phyloP scores from a whole-genome alignment of 2,113 vertebrate genomes.

The Stomatorhinus ivindoensis region DNA sequence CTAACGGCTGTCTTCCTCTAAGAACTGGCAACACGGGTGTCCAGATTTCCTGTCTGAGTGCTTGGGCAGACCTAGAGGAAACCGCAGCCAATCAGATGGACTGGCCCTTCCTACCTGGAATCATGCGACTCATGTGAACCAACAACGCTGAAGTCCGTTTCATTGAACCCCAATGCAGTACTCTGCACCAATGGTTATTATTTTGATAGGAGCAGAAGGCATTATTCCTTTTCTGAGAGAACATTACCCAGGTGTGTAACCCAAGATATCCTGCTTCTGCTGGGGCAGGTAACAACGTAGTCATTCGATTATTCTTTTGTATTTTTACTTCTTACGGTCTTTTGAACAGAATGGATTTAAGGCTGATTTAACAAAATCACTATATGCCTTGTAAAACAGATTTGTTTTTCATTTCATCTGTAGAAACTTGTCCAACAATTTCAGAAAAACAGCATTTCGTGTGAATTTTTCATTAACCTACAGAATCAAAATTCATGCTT shows the following conservation, averaged over 20 bases:
- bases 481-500: background rate
- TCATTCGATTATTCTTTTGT: background rate
- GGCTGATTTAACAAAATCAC: background rate
- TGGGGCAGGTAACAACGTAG: background rate
- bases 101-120: background rate
- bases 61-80: background rate
- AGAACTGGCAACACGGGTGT: background rate
- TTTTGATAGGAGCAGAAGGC: background rate
- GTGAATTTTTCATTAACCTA: background rate
- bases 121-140: background rate
- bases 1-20: background rate
- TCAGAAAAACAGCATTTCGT: background rate
- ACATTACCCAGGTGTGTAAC: background rate
- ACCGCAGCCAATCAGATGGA: background rate
- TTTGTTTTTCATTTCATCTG: background rate
- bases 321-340: background rate
- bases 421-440: background rate
- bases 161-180: background rate
- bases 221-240: background rate
- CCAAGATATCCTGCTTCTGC: background rate
- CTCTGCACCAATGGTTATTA: background rate
- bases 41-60: background rate
- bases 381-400: background rate
- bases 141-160: background rate
- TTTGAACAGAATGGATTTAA: background rate